Conservation (phyloP, 2,113 vertebrate genomes). For the Marmota monax region DNA sequence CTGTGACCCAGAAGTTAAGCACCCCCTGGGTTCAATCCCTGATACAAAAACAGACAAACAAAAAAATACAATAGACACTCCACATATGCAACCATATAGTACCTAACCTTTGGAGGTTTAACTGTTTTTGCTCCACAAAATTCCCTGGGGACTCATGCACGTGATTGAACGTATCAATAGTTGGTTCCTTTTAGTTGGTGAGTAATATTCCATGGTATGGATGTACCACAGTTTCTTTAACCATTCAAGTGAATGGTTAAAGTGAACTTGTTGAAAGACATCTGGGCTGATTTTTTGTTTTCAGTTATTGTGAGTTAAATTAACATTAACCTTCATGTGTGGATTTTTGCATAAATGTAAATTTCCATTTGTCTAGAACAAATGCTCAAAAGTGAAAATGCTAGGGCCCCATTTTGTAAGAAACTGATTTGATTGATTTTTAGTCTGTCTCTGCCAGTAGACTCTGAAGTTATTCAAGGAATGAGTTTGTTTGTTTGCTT, state of each 20-base stretch:
- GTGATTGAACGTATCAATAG: too few relatives aligned
- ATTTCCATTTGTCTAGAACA: neutral
- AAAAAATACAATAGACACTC: neutral
- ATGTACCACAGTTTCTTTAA: neutral
- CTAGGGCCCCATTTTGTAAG: neutral
- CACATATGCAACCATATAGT: neutral
- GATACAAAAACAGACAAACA: too few relatives aligned
- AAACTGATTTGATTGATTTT: neutral
- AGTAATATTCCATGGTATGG: neutral
- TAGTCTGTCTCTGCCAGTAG: neutral
- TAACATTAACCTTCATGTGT: accelerated
- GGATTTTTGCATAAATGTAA: neutral
- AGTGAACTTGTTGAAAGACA: neutral
- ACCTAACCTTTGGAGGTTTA: neutral
- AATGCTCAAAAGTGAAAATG: neutral
- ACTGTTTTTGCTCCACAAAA: neutral
- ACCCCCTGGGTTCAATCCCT: too few relatives aligned
- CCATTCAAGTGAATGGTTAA: neutral
- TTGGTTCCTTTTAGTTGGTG: neutral
- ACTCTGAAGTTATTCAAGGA: neutral
- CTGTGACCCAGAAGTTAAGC: too few relatives aligned
- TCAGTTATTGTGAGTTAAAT: neutral
- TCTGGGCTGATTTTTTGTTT: neutral
- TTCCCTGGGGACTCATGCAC: neutral
- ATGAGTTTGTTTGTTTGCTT: constrained; percentile 46